phyloP scores from a whole-genome alignment of 2,797 vertebrate species.

The Pantherophis vulpinus region DNA sequence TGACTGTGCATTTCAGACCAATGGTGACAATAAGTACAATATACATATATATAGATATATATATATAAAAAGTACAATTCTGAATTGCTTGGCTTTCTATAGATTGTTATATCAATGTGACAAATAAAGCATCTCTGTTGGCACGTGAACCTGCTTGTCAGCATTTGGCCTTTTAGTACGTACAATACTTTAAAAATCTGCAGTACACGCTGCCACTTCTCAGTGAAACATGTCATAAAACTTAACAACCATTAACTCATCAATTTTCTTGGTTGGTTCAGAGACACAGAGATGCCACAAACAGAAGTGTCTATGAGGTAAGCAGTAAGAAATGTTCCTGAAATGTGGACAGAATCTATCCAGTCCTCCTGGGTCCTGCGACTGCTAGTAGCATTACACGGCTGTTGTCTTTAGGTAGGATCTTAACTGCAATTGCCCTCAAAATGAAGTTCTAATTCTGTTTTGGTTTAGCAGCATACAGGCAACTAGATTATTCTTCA shows the following conservation, averaged over 20 bases:
- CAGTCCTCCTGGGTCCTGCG: slow-evolving; percentile 73
- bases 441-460: slow-evolving; percentile 65
- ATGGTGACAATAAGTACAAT: slow-evolving; percentile 70
- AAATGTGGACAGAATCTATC: slow-evolving; percentile 73
- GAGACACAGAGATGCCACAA: slow-evolving; percentile 68
- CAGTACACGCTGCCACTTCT: slow-evolving; percentile 54
- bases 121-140: slow-evolving; percentile 70
- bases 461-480: slow-evolving; percentile 78
- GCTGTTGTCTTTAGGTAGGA: slow-evolving; percentile 53
- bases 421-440: slow-evolving; percentile 69
- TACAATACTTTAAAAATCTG: slow-evolving; percentile 57
- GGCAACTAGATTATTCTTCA: slow-evolving; percentile 70
- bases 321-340: slow-evolving; percentile 76
- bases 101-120: slow-evolving; percentile 69
- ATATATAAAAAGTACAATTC: slow-evolving; percentile 68
- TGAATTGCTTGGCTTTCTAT: slow-evolving; percentile 65
- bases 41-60: slow-evolving; percentile 18
- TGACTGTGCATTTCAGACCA: slow-evolving; percentile 82
- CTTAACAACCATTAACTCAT: slow-evolving; percentile 65
- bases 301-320: slow-evolving; percentile 78
- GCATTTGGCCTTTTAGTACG: slow-evolving; percentile 74
- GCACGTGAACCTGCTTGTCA: slow-evolving; percentile 66
- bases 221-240: slow-evolving; percentile 61
- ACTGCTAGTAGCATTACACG: slow-evolving; percentile 70
- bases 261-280: slow-evolving; percentile 68